A percentile compares a stretch with the other conserved stretches of the same genome.
phyloP scores from a whole-genome alignment of 1,140 invertebrate species.

The Drosophila fuyamai region DNA sequence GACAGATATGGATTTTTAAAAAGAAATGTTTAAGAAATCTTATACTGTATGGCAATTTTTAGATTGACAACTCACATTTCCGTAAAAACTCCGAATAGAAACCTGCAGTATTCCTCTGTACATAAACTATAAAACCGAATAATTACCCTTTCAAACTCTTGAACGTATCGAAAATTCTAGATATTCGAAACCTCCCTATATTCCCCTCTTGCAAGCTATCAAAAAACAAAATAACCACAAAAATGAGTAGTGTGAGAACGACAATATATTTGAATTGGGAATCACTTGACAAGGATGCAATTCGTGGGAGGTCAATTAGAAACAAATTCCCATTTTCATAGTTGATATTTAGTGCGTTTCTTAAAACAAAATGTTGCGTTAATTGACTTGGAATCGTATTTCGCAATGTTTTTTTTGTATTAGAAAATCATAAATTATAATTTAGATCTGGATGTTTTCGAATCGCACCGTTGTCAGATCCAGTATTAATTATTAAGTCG shows the following conservation, averaged over 20 bases:
- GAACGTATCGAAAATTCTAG: too few species aligned
- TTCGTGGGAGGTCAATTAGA: constrained; percentile 4
- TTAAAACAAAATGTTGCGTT: neutral
- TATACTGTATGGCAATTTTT: neutral
- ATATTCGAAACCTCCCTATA: neutral
- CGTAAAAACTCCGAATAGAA: neutral
- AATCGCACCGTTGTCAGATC: constrained; percentile 28
- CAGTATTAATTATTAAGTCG: constrained; percentile 59
- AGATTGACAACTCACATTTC: neutral
- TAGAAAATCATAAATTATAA: too few species aligned
- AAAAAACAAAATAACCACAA: constrained; percentile 21
- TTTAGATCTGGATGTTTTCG: constrained; percentile 5
- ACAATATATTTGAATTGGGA: constrained; percentile 59
- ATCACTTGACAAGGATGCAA: constrained; percentile 9
- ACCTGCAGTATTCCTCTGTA: neutral
- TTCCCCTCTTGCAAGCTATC: constrained; percentile 1
- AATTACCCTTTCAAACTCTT: neutral
- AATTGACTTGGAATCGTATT: neutral
- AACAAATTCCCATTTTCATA: neutral
- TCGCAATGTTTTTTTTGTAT: neutral
- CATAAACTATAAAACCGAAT: neutral
- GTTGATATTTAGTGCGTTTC: constrained; percentile 26
- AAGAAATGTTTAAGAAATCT: neutral
- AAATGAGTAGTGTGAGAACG: constrained; percentile 57
- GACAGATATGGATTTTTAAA: neutral